These are phyloP conservation scores for Nephotettix cincticeps DNA, from an alignment of 1,140 invertebrate genomes.

Conservation along the genomic window DNA sequence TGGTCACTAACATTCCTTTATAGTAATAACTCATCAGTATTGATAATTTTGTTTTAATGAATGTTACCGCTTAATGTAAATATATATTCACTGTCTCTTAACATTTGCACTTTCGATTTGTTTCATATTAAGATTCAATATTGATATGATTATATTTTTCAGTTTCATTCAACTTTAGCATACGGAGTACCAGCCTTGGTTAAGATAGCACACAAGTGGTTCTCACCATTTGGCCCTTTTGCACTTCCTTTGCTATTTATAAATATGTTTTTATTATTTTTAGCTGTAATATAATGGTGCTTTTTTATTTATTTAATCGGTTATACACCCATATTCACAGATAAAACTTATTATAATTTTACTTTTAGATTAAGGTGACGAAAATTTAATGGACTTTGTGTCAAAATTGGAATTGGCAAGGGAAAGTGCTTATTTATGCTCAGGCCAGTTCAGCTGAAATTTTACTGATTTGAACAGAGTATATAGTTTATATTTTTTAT, in stretches of 20 bases:
- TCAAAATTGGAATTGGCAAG: background rate
- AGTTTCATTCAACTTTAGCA: background rate
- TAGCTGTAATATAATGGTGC: conserved; percentile 29
- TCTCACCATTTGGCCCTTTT: background rate
- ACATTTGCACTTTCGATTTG: conserved; percentile 10
- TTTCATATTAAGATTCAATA: background rate
- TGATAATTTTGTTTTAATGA: background rate
- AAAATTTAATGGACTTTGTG: background rate
- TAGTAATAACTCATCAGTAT: background rate
- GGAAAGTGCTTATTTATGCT: background rate
- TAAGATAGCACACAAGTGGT: background rate
- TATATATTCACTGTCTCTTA: conserved; percentile 22
- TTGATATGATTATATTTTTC: no score
- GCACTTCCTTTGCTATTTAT: background rate
- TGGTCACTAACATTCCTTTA: background rate
- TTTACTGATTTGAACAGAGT: no score
- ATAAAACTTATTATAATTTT: conserved; percentile 22
- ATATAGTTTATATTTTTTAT: no score
- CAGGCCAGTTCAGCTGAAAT: background rate
- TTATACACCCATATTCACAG: conserved; percentile 8
- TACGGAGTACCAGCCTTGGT: no score
- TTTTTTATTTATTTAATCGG: conserved; percentile 7
- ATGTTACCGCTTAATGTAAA: conserved; percentile 15
- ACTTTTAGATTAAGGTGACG: conserved; percentile 23
- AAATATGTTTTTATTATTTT: conserved; percentile 9